These are phyloP conservation scores for Sebastolobus altivelis DNA, from an alignment of 2,797 vertebrate species.

Conservation along the genomic window DNA sequence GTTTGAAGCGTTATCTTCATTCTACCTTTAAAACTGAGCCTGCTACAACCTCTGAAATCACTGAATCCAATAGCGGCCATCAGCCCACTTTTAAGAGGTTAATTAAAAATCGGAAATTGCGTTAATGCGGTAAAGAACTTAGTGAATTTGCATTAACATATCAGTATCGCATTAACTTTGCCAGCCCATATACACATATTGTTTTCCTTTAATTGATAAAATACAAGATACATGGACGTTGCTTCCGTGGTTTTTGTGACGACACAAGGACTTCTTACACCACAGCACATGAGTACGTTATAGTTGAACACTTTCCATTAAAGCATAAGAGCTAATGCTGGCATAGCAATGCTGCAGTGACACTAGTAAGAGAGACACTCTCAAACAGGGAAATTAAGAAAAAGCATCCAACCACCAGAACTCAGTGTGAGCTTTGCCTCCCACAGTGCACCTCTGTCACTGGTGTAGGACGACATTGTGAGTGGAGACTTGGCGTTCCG, in stretches of 20 bases:
- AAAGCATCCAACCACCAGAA: slow-evolving; percentile 14
- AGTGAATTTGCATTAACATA: no score
- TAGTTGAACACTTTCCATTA: slow-evolving; percentile 14
- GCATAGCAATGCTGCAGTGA: not conserved
- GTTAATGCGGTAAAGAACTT: no score
- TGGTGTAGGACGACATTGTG: not conserved
- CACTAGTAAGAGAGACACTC: slow-evolving; percentile 4
- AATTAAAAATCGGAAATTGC: no score
- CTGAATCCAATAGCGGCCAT: rapidly evolving
- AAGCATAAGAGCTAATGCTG: not conserved
- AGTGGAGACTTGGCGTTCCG: slow-evolving; percentile 43
- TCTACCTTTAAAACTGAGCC: no score
- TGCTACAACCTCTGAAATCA: no score
- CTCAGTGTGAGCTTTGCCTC: slow-evolving; percentile 29
- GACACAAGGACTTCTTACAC: not conserved
- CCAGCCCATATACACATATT: no score
- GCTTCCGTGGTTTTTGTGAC: not conserved
- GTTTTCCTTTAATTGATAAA: no score
- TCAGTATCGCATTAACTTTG: no score
- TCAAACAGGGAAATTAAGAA: slow-evolving; percentile 40
- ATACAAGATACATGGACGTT: no score
- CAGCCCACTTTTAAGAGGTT: no score
- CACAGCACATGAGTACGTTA: not conserved
- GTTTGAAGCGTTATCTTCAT: rapidly evolving
- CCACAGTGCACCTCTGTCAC: slow-evolving; percentile 17